Evolutionary conservation across 2,113 vertebrate genomes (phyloP), one percentile per base, ranked within the genome.

Genomic region (Gorsachius goisagi): DNA sequence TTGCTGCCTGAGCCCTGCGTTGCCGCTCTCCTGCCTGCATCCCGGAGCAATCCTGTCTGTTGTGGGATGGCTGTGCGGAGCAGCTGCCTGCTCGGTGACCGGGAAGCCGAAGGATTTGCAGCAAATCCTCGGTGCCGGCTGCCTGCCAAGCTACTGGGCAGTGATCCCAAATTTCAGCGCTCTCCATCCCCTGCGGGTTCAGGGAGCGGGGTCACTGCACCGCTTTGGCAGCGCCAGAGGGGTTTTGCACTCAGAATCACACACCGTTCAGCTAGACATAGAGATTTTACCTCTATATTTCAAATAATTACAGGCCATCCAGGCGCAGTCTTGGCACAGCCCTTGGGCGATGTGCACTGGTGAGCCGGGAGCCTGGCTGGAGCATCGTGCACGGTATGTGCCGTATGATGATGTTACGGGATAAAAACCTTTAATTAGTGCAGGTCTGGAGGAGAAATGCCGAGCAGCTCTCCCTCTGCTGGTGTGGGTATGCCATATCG

Each of bases 351-450:
- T 28, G 56, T 15, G 0, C 0, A 1, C 35, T 47, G 67, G 39
- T 1, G 55, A 69, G 66, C 37, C 24, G 69, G 6, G 26, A 18
- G 39, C 35, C 55, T 9, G 44, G 28, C 82, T 49, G 91, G 41
- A 83, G 67, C 72, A 10, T 19, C 5, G 0, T 7, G 37, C 27
- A 0, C 1, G 0, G 24, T 33, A 0, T 5, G 2, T 16, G 49
- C 67, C 20, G 30, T 12, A 0, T 0, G 21, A 18, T 21, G 83
- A 33, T 22, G 72, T 2, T 11, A 4, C 2, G 1, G 0, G 9
- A 14, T 12, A 5, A 32, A 83, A 69, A 15, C 3, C 22, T n/a
- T 19, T 10, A 23, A 28, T 50, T 6, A 17, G 32, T 0, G 1
- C 8, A 1, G 39, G 11, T 27, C 9, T 1, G 1, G 53, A 35